Evolutionary conservation across 2,888 invertebrate genomes (phyloP).

Genomic region (Orthosia incerta): DNA sequence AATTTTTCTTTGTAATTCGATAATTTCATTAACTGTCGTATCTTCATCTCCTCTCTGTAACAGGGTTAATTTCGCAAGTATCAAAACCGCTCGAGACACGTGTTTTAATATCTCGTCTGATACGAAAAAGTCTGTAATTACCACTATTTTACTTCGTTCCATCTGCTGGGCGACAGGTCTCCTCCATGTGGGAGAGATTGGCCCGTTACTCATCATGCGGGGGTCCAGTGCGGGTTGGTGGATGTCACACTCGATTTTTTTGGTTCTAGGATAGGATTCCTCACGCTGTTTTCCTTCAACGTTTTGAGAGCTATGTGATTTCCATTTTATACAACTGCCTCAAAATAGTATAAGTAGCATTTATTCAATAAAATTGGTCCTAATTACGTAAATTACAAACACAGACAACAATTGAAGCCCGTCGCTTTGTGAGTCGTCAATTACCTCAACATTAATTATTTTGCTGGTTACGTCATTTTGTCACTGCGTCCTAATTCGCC

Average conservation of each 20-base stretch:
- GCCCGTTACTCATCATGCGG: too few species aligned
- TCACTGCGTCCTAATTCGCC: constrained; percentile 41
- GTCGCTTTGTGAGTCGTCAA: constrained; percentile 41
- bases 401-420: not conserved
- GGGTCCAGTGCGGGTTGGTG: too few species aligned
- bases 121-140: not conserved
- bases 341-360: not conserved
- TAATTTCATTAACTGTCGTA: not conserved
- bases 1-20: not conserved
- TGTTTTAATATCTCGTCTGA: not conserved
- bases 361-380: constrained; percentile 4
- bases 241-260: too few species aligned
- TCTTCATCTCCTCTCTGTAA: not conserved
- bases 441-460: constrained; percentile 29
- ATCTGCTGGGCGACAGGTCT: too few species aligned
- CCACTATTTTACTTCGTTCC: not conserved
- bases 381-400: constrained; percentile 38
- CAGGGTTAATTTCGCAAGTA: not conserved
- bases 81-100: not conserved
- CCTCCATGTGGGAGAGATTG: too few species aligned
- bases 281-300: too few species aligned
- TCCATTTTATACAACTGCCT: constrained; percentile 1
- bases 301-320: not conserved
- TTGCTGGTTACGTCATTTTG: constrained; percentile 28
- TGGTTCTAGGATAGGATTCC: too few species aligned